Conservation (phyloP, 2,797 vertebrate species). For the Syncerus caffer region DNA sequence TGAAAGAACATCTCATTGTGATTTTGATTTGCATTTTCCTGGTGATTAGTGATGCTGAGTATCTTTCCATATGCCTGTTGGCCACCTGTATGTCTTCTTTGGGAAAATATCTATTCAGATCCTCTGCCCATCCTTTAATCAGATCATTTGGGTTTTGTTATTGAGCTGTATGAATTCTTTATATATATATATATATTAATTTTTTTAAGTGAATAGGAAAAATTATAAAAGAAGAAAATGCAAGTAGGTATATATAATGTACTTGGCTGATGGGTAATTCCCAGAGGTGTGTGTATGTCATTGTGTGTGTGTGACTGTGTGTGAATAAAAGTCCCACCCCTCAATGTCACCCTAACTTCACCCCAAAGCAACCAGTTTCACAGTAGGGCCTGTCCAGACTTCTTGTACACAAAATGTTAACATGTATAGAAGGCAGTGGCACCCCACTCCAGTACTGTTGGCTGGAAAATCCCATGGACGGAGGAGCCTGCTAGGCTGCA, state of each 20-base stretch:
- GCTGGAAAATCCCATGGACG: too few species aligned
- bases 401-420: background rate
- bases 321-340: background rate
- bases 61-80: background rate
- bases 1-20: background rate
- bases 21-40: background rate
- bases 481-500: too few species aligned
- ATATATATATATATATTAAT: background rate
- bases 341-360: background rate
- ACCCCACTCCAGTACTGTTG: too few species aligned
- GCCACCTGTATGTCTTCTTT: background rate
- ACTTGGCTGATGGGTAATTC: background rate
- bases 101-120: background rate
- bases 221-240: background rate
- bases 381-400: background rate
- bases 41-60: background rate
- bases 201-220: background rate
- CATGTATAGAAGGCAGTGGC: background rate
- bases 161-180: background rate
- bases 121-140: background rate
- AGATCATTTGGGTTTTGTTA: background rate
- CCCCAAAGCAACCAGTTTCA: background rate
- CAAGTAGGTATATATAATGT: background rate
- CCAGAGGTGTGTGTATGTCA: background rate
- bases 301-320: background rate